A percentile compares a stretch with the other conserved stretches of the same genome.
phyloP scores from a whole-genome alignment of 2,797 vertebrate genomes.

The Phalanger gymnotis region DNA sequence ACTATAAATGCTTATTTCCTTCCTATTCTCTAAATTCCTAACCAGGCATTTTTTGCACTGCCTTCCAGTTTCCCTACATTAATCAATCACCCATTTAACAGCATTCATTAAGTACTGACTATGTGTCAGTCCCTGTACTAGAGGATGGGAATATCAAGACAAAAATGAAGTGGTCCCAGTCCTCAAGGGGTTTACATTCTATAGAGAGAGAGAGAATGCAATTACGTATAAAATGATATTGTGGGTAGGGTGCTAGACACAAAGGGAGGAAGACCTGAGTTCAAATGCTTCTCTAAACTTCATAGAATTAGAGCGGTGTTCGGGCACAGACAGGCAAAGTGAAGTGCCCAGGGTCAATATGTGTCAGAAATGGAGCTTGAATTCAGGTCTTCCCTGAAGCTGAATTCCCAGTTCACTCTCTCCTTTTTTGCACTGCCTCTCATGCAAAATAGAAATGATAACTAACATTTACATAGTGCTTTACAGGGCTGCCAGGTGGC shows the following conservation, averaged over 20 bases:
- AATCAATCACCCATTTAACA: background rate
- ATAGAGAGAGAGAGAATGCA: background rate
- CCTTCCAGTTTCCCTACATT: background rate
- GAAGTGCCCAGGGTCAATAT: background rate
- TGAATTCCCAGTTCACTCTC: too few species aligned
- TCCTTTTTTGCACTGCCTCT: too few species aligned
- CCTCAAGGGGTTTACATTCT: background rate
- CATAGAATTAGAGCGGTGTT: background rate
- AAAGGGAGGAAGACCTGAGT: background rate
- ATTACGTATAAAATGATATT: background rate
- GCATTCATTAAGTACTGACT: background rate
- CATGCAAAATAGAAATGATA: too few species aligned
- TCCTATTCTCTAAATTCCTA: background rate
- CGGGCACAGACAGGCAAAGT: background rate
- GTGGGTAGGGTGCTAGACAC: background rate
- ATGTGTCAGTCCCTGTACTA: background rate
- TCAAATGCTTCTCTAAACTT: background rate
- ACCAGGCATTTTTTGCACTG: background rate
- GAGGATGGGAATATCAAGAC: background rate
- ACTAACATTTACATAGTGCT: too few species aligned
- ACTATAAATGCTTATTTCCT: background rate
- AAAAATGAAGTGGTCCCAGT: background rate
- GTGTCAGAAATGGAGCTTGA: background rate
- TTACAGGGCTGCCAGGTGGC: background rate
- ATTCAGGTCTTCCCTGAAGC: background rate